phyloP scores from a whole-genome alignment of 2,113 vertebrate species.

The Pyxicephalus adspersus region DNA sequence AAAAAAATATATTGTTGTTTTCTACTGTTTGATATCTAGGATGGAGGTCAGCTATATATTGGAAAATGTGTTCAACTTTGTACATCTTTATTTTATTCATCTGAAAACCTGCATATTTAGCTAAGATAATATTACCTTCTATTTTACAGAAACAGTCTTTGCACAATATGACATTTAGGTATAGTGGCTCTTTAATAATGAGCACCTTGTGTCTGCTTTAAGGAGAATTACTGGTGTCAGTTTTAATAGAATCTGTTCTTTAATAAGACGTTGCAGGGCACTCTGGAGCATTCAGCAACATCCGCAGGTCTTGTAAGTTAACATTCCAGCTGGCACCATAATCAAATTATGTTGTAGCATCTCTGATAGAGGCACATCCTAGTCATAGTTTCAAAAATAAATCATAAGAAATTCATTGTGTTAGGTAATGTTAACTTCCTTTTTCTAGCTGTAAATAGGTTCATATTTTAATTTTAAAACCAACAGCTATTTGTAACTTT shows the following conservation, averaged over 20 bases:
- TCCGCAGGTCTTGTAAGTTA: constrained; percentile 27
- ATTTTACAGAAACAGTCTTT: background rate
- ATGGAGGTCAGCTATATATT: too few relatives aligned
- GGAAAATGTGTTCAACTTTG: too few relatives aligned
- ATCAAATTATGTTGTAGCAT: constrained; percentile 30
- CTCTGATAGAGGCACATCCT: constrained; percentile 8
- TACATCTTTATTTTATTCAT: too few relatives aligned
- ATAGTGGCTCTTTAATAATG: background rate
- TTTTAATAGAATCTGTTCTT: constrained; percentile 19
- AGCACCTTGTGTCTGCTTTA: background rate
- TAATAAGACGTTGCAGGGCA: constrained; percentile 15
- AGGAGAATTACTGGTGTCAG: constrained; percentile 33
- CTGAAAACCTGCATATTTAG: too few relatives aligned
- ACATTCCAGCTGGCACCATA: background rate
- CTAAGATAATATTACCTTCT: too few relatives aligned
- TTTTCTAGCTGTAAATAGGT: background rate
- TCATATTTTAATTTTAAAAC: too few relatives aligned
- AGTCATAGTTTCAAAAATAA: background rate
- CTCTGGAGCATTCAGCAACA: constrained; percentile 2
- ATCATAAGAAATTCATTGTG: background rate
- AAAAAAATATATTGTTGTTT: too few relatives aligned
- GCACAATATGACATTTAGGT: background rate
- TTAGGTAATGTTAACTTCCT: background rate
- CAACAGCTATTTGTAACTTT: too few relatives aligned
- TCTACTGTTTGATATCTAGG: too few relatives aligned